Evolutionary conservation across 2,888 invertebrate genomes (phyloP), one percentile per base, ranked within the genome.

Genomic region (Cantharis rufa): DNA sequence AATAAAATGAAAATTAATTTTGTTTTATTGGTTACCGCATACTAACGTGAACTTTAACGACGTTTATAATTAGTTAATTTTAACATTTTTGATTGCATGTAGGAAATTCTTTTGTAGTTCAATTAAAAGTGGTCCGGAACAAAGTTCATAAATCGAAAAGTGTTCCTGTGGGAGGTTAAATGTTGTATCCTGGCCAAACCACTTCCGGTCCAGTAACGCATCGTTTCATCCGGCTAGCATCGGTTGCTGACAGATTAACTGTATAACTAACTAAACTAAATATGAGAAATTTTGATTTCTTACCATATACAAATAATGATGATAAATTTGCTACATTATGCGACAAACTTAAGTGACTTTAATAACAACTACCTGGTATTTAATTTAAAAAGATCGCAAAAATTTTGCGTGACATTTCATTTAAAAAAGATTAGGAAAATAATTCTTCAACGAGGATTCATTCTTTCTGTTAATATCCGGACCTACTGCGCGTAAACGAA

Each of bases 161-260:
- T 78, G 77, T 75, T 79, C 77, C 75, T 77, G 77, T 71, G 77
- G 77, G 77, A 75, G 77, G 79, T 75, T 77, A 75, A 79, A 79
- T 77, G 79, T 73, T 79, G 79, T 79, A 79, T 79, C 79, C 79
- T 79, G 77, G 63, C 70, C 72, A 77, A 79, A 77, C 75, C 72
- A 71, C 77, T 79, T 79, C 79, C 77, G 79, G 77, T 75, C 79
- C 75, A 69, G 75, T 71, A 79, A 79, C 79, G 79, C 77, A 79
- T 79, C 79, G 77, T 70, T 79, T 72, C 79, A 77, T 79, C 79
- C 79, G 74, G 77, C 74, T 72, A 64, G 70, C 77, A 79, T 75
- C 79, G 75, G 77, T 64, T 73, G 74, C 77, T 79, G 79, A 79
- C 79, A 77, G 77, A 77, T 79, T 79, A 77, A 77, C 77, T 79